phyloP scores from a whole-genome alignment of 2,113 vertebrate species.

The Speoplatyrhinus poulsoni region DNA sequence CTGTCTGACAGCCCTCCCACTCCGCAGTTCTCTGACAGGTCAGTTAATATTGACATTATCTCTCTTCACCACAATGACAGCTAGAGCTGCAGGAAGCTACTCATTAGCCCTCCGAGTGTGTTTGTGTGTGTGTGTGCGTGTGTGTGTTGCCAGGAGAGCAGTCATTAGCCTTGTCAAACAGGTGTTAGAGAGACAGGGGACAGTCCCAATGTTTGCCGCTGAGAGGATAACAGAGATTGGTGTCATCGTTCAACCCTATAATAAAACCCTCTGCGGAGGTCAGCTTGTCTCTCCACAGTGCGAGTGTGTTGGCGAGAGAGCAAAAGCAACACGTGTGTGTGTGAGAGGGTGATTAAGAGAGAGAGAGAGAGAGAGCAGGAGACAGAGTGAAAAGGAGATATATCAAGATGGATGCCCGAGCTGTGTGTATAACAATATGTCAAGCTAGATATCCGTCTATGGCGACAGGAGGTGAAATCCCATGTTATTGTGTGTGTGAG shows the following conservation, averaged over 20 bases:
- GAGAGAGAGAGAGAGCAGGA: background rate
- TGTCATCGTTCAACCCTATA: constrained; percentile 47
- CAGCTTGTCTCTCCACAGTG: constrained; percentile 1
- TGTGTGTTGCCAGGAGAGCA: constrained; percentile 30
- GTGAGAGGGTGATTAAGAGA: background rate
- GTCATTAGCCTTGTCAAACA: constrained; percentile 65
- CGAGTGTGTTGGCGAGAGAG: constrained; percentile 1
- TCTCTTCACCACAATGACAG: constrained; percentile 54
- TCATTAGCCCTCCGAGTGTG: constrained; percentile 52
- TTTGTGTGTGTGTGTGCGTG: constrained; percentile 7
- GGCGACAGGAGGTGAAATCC: constrained; percentile 9
- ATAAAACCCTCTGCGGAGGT: constrained; percentile 33
- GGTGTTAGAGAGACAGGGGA: constrained; percentile 63
- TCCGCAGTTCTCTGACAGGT: constrained; percentile 54
- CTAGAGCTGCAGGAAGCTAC: constrained; percentile 58
- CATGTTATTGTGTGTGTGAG: constrained; percentile 10
- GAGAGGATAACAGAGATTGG: constrained; percentile 50
- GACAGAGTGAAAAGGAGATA: background rate
- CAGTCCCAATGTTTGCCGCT: constrained; percentile 40
- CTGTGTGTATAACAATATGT: background rate
- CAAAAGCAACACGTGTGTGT: background rate
- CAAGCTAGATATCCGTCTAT: constrained; percentile 21
- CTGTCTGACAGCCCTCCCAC: constrained; percentile 27
- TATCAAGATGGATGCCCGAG: constrained; percentile 20
- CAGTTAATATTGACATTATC: constrained; percentile 74